phyloP scores from a whole-genome alignment of 2,888 invertebrate species.

The Heliconius ismenius region DNA sequence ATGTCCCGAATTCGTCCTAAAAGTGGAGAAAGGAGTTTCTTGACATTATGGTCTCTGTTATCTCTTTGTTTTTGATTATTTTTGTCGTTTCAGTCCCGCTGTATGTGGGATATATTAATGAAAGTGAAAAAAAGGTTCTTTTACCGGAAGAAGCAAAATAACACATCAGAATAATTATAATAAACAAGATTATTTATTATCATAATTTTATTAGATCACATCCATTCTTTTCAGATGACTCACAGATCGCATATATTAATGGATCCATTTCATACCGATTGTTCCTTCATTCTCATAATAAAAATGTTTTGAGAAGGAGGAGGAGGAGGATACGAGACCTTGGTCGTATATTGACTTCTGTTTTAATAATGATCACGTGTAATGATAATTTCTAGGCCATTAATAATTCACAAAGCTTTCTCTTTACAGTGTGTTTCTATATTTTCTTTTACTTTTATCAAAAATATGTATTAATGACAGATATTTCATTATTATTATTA shows the following conservation, averaged over 20 bases:
- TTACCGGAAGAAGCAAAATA: not conserved
- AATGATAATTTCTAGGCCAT: not conserved
- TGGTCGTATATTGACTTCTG: slow-evolving; percentile 26
- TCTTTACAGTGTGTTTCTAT: not conserved
- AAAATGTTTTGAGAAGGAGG: slow-evolving; percentile 28
- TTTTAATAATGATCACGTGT: slow-evolving; percentile 15
- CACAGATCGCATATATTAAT: slow-evolving; percentile 44
- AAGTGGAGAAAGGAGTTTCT: too few relatives aligned
- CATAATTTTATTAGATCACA: slow-evolving; percentile 42
- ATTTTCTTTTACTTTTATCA: too few relatives aligned
- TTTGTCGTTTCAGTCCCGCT: too few relatives aligned
- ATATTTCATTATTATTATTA: too few relatives aligned
- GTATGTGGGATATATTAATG: too few relatives aligned
- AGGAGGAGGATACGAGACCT: slow-evolving; percentile 24
- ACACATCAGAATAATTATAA: not conserved
- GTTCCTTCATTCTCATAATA: slow-evolving; percentile 37
- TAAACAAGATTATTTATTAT: slow-evolving; percentile 34
- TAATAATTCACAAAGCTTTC: not conserved
- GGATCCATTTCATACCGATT: slow-evolving; percentile 43
- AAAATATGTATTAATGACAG: too few relatives aligned
- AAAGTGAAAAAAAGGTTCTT: not conserved
- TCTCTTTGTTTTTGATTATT: too few relatives aligned
- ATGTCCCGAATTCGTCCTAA: too few relatives aligned
- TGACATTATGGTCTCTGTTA: too few relatives aligned
- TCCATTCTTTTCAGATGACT: slow-evolving; percentile 44